Evolutionary conservation across 1,140 invertebrate genomes (phyloP).

Genomic region (Kradibia gibbosae): DNA sequence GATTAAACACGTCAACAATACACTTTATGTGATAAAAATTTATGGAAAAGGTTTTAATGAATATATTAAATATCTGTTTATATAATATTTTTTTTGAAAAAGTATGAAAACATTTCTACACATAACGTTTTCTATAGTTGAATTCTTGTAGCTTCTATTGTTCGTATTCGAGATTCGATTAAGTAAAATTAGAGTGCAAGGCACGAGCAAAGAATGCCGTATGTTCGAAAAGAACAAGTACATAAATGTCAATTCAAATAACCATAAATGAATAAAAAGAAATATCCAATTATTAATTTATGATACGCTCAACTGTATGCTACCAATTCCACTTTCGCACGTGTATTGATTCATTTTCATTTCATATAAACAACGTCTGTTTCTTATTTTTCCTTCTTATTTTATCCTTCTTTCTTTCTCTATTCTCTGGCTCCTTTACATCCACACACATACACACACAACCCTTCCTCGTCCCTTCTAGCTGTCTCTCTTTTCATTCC

Average conservation of each 20-base stretch:
- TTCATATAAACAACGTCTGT: conserved; percentile 41
- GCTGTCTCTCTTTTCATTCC: background rate
- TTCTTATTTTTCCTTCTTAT: background rate
- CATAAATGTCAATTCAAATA: conserved; percentile 47
- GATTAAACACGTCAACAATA: background rate
- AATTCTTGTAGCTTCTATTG: background rate
- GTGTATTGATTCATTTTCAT: conserved; percentile 45
- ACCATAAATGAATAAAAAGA: conserved; percentile 42
- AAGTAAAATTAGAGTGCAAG: background rate
- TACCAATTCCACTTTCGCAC: conserved; percentile 12
- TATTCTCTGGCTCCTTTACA: no score
- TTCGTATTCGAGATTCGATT: conserved; percentile 2
- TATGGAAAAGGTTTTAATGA: background rate
- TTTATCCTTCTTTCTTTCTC: conserved; percentile 5
- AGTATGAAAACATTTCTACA: background rate
- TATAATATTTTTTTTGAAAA: background rate
- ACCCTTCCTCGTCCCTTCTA: background rate
- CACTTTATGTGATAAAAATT: background rate
- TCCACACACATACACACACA: no score
- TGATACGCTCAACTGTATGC: conserved; percentile 13
- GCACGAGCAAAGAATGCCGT: conserved; percentile 15
- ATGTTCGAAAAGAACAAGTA: conserved; percentile 34
- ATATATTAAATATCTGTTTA: background rate
- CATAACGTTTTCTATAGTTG: background rate
- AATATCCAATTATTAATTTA: conserved; percentile 47